Conservation (phyloP, 1,140 invertebrate genomes). For the Caenorhabditis tropicalis region DNA sequence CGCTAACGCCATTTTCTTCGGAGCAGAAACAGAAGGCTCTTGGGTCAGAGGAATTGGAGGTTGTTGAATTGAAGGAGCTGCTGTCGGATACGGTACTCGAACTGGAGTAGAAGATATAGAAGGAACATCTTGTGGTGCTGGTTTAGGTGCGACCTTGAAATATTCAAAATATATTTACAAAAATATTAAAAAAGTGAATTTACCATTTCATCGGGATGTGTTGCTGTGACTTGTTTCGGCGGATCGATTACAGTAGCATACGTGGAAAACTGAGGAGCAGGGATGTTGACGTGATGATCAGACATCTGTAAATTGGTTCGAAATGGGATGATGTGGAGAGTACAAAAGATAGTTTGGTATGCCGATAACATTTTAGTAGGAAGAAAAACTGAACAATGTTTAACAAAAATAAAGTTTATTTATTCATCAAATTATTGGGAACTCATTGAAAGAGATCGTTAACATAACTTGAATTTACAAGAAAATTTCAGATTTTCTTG, state of each 20-base stretch:
- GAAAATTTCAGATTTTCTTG: background rate
- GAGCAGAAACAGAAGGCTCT: background rate
- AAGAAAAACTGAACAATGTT: background rate
- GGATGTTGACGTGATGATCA: constrained; percentile 22
- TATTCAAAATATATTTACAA: too few species aligned
- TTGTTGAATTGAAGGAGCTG: background rate
- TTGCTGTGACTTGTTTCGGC: constrained; percentile 31
- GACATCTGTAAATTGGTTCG: background rate
- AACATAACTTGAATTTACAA: background rate
- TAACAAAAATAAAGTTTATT: background rate
- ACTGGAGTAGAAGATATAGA: background rate
- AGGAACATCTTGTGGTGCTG: too few species aligned
- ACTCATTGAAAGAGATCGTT: too few species aligned
- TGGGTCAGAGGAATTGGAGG: background rate
- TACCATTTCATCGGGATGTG: background rate
- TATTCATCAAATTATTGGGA: too few species aligned
- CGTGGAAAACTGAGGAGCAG: constrained; percentile 44
- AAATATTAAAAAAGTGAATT: too few species aligned
- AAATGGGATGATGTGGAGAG: background rate
- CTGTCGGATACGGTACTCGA: constrained; percentile 37
- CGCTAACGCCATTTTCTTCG: constrained; percentile 31
- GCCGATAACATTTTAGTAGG: background rate
- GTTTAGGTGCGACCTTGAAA: too few species aligned
- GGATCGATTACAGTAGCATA: constrained; percentile 45
- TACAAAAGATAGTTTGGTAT: constrained; percentile 4